These are phyloP conservation scores for Microdon myrmicae DNA, from an alignment of 2,888 invertebrate genomes.

Conservation along the genomic window DNA sequence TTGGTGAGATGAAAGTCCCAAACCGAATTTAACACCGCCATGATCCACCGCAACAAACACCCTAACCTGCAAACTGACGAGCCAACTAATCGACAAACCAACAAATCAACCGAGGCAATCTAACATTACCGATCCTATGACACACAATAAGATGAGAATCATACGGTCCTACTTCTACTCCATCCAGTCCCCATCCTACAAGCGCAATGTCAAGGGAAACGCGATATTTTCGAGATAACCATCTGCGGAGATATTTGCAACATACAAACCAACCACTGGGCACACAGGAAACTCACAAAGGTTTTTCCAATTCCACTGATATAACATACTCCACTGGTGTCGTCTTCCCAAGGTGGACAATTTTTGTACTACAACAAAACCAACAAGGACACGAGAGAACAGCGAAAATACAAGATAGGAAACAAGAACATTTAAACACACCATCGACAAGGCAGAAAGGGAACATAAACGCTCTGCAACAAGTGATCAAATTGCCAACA, in stretches of 20 bases:
- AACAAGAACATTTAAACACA: too few relatives aligned
- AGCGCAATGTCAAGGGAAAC: slow-evolving; percentile 21
- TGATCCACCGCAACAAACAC: slow-evolving; percentile 4
- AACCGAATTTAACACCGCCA: slow-evolving; percentile 18
- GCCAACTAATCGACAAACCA: slow-evolving; percentile 13
- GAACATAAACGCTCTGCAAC: too few relatives aligned
- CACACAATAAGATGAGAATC: slow-evolving; percentile 15
- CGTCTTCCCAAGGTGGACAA: too few relatives aligned
- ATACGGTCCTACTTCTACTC: slow-evolving; percentile 12
- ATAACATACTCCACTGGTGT: too few relatives aligned
- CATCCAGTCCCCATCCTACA: neutral
- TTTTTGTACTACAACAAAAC: too few relatives aligned
- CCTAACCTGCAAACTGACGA: slow-evolving; percentile 1
- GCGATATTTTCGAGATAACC: slow-evolving; percentile 50
- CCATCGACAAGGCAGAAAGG: too few relatives aligned
- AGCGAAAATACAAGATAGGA: too few relatives aligned
- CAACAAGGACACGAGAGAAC: too few relatives aligned
- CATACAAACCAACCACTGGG: too few relatives aligned
- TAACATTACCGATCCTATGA: neutral
- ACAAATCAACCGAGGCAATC: neutral
- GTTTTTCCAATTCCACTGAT: too few relatives aligned
- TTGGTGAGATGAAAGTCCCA: slow-evolving; percentile 7
- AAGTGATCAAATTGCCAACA: too few relatives aligned
- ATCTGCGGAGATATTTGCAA: slow-evolving; percentile 50
- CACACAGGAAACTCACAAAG: too few relatives aligned